A percentile compares a stretch with the other conserved stretches of the same genome.
These are phyloP conservation scores for Alethe castanea DNA, from an alignment of 2,113 vertebrate species.

Conservation along the genomic window DNA sequence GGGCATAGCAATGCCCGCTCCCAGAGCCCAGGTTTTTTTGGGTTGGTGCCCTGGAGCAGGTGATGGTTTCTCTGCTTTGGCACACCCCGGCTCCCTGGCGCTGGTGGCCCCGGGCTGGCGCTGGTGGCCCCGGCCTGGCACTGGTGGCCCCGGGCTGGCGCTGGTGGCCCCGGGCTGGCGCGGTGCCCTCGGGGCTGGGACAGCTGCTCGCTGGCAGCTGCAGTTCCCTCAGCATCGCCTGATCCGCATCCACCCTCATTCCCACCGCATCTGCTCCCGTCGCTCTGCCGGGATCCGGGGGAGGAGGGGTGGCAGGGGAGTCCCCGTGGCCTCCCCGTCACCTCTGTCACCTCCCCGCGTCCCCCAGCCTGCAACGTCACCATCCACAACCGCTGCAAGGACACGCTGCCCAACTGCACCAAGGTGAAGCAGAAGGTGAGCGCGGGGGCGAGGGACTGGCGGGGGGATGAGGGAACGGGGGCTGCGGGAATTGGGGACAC, in stretches of 20 bases:
- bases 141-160: neutral
- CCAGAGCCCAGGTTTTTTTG: rapidly evolving
- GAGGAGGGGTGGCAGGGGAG: neutral
- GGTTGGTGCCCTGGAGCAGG: neutral
- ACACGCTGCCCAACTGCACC: constrained; percentile 88
- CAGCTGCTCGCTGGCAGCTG: neutral
- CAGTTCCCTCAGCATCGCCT: neutral
- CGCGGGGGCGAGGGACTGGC: rapidly evolving
- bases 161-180: neutral
- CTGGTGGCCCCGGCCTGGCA: neutral
- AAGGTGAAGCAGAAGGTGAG: constrained; percentile 96
- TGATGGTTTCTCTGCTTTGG: neutral
- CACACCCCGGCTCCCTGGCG: neutral
- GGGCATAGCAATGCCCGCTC: rapidly evolving
- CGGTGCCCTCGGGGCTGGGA: neutral
- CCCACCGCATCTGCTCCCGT: neutral
- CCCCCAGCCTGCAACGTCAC: constrained; percentile 88
- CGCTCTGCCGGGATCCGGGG: neutral
- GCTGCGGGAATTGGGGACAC: neutral
- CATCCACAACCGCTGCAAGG: constrained; percentile 95
- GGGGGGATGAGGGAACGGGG: neutral
- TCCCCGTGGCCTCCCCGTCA: neutral
- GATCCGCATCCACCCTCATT: neutral
- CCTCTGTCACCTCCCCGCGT: neutral
- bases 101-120: neutral